phyloP scores from a whole-genome alignment of 2,888 invertebrate species.

The Sisyra terminalis region DNA sequence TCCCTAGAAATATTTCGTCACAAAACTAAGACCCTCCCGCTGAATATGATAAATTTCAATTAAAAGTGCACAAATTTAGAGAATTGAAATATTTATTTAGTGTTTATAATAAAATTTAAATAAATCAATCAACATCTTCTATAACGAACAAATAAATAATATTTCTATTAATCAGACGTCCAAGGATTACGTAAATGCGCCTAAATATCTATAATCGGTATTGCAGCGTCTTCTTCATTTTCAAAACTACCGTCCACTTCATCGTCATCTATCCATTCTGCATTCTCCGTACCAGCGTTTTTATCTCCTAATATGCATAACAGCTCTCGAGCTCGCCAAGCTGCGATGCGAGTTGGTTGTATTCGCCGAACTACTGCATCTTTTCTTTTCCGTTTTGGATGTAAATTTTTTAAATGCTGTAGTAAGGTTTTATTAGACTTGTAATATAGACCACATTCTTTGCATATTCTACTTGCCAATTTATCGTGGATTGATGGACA shows the following conservation, averaged over 20 bases:
- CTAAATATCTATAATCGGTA: constrained; percentile 9
- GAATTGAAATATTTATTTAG: too few relatives aligned
- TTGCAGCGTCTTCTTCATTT: neutral
- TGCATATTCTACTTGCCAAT: constrained; percentile 3
- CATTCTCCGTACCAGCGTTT: neutral
- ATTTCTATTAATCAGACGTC: too few relatives aligned
- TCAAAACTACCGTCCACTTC: neutral
- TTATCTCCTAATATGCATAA: neutral
- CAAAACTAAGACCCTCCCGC: too few relatives aligned
- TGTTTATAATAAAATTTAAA: too few relatives aligned
- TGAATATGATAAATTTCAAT: too few relatives aligned
- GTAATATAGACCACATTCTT: constrained; percentile 4
- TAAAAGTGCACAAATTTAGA: too few relatives aligned
- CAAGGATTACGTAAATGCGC: too few relatives aligned
- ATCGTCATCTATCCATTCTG: neutral
- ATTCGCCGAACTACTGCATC: neutral
- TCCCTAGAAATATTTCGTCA: too few relatives aligned
- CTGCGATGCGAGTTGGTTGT: neutral
- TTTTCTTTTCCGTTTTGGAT: neutral
- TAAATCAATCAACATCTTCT: too few relatives aligned
- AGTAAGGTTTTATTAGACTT: too few relatives aligned
- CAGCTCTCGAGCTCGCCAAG: neutral
- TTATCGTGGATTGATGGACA: constrained; percentile 8
- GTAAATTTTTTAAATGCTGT: too few relatives aligned
- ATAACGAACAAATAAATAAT: too few relatives aligned